Evolutionary conservation across 2,113 vertebrate species (phyloP).

Genomic region (Petaurus breviceps): DNA sequence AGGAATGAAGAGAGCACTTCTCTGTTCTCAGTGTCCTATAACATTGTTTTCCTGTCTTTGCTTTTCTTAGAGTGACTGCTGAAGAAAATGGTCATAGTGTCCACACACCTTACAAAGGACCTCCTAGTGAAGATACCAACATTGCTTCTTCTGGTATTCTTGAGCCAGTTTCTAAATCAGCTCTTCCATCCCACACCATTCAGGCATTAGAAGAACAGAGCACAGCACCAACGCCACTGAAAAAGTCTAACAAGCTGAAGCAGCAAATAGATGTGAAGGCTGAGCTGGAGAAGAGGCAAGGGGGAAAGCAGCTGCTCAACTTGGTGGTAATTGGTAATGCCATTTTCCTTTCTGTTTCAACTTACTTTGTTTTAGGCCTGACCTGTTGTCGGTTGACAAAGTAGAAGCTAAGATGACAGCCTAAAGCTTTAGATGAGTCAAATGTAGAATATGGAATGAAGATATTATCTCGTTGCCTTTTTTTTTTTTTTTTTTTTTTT

Average conservation of each 20-base stretch:
- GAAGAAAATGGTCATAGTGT: slow-evolving; percentile 87
- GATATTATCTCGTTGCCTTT: slow-evolving; percentile 22
- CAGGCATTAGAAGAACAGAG: slow-evolving; percentile 85
- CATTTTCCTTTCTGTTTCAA: not conserved
- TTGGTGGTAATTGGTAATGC: slow-evolving; percentile 95
- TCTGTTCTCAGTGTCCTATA: slow-evolving; percentile 58
- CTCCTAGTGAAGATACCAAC: slow-evolving; percentile 78
- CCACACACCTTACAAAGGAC: slow-evolving; percentile 82
- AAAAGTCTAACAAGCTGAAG: slow-evolving; percentile 89
- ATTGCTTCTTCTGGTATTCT: slow-evolving; percentile 58
- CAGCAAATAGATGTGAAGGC: slow-evolving; percentile 92
- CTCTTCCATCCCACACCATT: slow-evolving; percentile 64
- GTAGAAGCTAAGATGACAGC: not conserved
- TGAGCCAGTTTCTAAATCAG: slow-evolving; percentile 83
- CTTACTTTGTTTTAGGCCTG: not conserved
- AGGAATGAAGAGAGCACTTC: not conserved
- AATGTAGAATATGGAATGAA: not conserved
- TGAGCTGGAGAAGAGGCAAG: slow-evolving; percentile 96
- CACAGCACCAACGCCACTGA: slow-evolving; percentile 81
- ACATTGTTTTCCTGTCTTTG: slow-evolving; percentile 61
- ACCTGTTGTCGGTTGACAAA: not conserved
- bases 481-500: not conserved
- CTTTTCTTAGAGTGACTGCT: slow-evolving; percentile 75
- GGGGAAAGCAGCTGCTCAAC: slow-evolving; percentile 95
- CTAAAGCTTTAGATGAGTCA: not conserved